Evolutionary conservation across 2,113 vertebrate species (phyloP).

Genomic region (Lichenostomus cassidix): DNA sequence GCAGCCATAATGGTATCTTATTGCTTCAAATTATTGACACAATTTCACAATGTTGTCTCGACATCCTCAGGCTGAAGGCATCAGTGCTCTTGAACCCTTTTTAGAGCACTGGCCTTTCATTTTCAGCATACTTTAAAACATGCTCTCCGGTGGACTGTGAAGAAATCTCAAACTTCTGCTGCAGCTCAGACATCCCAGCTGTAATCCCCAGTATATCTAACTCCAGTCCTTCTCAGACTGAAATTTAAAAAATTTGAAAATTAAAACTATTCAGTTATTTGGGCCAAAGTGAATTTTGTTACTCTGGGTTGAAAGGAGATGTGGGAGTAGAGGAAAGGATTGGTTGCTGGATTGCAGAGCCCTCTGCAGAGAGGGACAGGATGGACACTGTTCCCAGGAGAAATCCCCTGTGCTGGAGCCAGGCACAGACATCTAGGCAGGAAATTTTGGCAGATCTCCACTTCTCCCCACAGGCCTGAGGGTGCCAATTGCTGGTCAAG

Average conservation of each 20-base stretch:
- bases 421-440: not conserved
- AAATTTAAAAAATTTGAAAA: not conserved
- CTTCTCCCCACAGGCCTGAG: not conserved
- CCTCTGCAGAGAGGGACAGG: not conserved
- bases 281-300: not conserved
- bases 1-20: not conserved
- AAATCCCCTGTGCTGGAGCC: not conserved
- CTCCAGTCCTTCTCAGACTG: not conserved
- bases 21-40: slow-evolving; percentile 16
- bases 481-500: not conserved
- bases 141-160: not conserved
- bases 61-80: not conserved
- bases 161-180: not conserved
- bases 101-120: not conserved
- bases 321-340: not conserved
- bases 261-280: not conserved
- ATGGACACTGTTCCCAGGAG: not conserved
- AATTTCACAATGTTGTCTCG: not conserved
- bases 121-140: not conserved
- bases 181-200: not conserved
- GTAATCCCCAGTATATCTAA: not conserved
- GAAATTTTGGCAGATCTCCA: not conserved
- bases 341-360: not conserved
- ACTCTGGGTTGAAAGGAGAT: not conserved
- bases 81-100: not conserved